Evolutionary conservation across 2,113 vertebrate genomes (phyloP).

Genomic region (Hylia prasina): DNA sequence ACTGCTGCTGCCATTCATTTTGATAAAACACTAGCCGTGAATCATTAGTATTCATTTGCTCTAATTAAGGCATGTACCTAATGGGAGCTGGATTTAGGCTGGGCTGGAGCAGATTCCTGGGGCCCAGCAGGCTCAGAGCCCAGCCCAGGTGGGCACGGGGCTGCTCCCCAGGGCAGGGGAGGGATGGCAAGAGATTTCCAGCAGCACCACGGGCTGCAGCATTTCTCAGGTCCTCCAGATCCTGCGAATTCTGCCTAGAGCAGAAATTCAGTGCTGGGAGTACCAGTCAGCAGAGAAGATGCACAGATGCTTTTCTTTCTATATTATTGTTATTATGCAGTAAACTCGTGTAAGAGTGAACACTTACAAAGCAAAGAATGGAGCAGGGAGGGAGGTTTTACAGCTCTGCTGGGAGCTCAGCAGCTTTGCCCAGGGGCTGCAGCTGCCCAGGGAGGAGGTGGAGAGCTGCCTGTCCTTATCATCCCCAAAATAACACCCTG

Average conservation of each 20-base stretch:
- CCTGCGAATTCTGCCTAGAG: neutral
- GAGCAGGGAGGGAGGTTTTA: neutral
- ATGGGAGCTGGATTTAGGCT: slow-evolving; percentile 40
- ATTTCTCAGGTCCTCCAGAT: neutral
- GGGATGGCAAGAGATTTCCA: neutral
- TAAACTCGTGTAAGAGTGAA: neutral
- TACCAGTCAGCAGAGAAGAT: neutral
- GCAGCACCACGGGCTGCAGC: neutral
- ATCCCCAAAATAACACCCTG: neutral
- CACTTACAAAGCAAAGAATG: accelerated
- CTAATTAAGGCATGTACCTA: slow-evolving; percentile 44
- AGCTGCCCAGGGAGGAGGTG: neutral
- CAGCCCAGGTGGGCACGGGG: neutral
- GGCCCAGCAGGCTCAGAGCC: neutral
- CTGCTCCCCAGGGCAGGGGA: neutral
- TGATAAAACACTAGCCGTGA: slow-evolving; percentile 44
- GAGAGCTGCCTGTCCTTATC: neutral
- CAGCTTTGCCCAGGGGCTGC: neutral
- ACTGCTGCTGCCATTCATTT: slow-evolving; percentile 44
- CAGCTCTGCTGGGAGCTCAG: neutral
- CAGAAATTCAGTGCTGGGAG: neutral
- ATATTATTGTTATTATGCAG: neutral
- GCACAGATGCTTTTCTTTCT: neutral
- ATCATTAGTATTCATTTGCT: slow-evolving; percentile 57
- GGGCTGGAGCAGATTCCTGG: neutral